Percentiles rank a stretch among this genome's conserved stretches.
Conservation (phyloP, 1,140 invertebrate species). For the Drosophila quadrilineata region DNA sequence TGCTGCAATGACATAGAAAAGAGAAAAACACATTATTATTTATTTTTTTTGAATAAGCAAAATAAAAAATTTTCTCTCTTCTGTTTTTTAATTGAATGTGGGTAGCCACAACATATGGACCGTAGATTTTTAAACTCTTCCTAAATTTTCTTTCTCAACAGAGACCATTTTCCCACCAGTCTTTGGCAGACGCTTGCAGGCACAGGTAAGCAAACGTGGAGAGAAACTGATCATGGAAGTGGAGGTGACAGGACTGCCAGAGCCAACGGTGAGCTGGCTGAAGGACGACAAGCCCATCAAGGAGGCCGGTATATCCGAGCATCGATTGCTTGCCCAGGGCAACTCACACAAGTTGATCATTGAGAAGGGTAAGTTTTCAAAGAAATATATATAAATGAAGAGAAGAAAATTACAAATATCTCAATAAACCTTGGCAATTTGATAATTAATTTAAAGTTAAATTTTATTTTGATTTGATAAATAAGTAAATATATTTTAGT, state of each 20-base stretch:
- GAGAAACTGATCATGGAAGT: constrained; percentile 90
- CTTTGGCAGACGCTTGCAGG: constrained; percentile 89
- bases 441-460: too few relatives aligned
- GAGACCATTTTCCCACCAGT: constrained; percentile 91
- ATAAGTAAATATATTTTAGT: too few relatives aligned
- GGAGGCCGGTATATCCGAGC: constrained; percentile 78
- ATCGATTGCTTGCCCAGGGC: constrained; percentile 84
- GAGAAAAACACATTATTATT: constrained; percentile 24
- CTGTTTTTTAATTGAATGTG: constrained; percentile 37
- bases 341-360: constrained; percentile 86
- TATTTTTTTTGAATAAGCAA: too few relatives aligned
- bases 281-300: constrained; percentile 86
- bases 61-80: constrained; percentile 17
- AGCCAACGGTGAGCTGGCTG: constrained; percentile 88
- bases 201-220: constrained; percentile 87
- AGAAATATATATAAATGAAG: too few relatives aligned
- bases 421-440: too few relatives aligned
- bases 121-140: constrained; percentile 6
- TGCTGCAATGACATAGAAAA: constrained; percentile 71
- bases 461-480: too few relatives aligned
- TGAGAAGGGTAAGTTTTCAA: constrained; percentile 84
- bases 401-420: too few relatives aligned
- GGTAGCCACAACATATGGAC: constrained; percentile 24
- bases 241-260: constrained; percentile 89
- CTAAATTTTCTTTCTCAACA: constrained; percentile 64